A percentile compares a stretch with the other conserved stretches of the same genome.
Conservation (phyloP, 2,113 vertebrate species). For the Melospiza georgiana region DNA sequence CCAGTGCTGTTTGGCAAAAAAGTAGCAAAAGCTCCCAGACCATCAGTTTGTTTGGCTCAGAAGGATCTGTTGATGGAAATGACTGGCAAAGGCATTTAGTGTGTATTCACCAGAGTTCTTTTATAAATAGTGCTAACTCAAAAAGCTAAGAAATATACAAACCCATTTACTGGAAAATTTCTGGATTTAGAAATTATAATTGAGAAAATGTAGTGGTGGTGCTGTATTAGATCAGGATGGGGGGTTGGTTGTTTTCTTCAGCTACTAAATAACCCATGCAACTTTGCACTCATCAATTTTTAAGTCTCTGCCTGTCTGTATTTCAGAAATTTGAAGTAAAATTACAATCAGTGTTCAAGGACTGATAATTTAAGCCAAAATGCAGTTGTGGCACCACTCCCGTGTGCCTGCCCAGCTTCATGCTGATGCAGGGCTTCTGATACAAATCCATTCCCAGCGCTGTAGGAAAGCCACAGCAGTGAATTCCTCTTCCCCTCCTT, state of each 20-base stretch:
- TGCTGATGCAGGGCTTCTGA: neutral
- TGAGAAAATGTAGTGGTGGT: neutral
- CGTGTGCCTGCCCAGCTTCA: neutral
- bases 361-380: neutral
- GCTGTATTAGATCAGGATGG: neutral
- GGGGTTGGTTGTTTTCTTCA: neutral
- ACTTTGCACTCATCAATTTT: neutral
- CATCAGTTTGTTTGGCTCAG: neutral
- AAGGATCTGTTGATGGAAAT: neutral
- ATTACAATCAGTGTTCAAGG: neutral
- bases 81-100: neutral
- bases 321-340: neutral
- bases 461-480: neutral
- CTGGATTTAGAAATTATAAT: neutral
- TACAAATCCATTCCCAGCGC: neutral
- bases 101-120: neutral
- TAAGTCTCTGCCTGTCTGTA: neutral
- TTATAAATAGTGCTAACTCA: neutral
- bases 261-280: neutral
- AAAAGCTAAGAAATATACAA: neutral
- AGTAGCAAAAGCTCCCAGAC: neutral
- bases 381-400: neutral
- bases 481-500: neutral
- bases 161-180: neutral
- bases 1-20: neutral